A percentile compares a stretch with the other conserved stretches of the same genome.
These are phyloP conservation scores for Apostichopus parvimensis DNA, from an alignment of 35 echinoderm and acorn worm genomes.

Conservation along the genomic window DNA sequence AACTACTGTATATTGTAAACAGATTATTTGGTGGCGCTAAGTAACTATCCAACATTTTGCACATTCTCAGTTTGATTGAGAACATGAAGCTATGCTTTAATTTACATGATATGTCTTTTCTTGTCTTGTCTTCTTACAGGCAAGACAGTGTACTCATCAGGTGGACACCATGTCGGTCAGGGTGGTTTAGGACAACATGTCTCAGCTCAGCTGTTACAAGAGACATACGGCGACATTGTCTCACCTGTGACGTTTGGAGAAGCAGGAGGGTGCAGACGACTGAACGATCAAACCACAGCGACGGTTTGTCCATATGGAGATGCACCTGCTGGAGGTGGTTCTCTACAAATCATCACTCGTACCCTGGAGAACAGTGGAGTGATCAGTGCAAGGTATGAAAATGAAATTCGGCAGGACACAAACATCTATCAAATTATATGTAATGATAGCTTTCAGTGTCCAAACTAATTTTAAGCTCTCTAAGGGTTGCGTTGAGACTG, in stretches of 20 bases:
- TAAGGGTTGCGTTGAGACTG: too few species aligned
- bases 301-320: conserved; percentile 41
- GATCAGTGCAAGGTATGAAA: conserved; percentile 73
- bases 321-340: conserved; percentile 77
- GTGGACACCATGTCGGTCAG: conserved; percentile 71
- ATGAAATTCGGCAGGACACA: too few species aligned
- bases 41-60: too few species aligned
- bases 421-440: too few species aligned
- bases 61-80: too few species aligned
- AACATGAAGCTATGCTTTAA: too few species aligned
- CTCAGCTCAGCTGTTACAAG: neutral
- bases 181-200: conserved; percentile 53
- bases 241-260: conserved; percentile 62
- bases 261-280: conserved; percentile 62
- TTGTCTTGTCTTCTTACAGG: neutral
- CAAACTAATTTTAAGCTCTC: too few species aligned
- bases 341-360: conserved; percentile 52
- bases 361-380: conserved; percentile 53
- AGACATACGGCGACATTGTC: conserved; percentile 53
- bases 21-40: too few species aligned
- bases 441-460: too few species aligned
- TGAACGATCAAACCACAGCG: neutral
- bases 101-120: too few species aligned
- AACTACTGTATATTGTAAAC: too few species aligned
- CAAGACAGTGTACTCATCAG: conserved; percentile 31